A percentile compares a stretch with the other conserved stretches of the same genome.
phyloP scores from a whole-genome alignment of 2,113 vertebrate species.

The Cavia aperea region DNA sequence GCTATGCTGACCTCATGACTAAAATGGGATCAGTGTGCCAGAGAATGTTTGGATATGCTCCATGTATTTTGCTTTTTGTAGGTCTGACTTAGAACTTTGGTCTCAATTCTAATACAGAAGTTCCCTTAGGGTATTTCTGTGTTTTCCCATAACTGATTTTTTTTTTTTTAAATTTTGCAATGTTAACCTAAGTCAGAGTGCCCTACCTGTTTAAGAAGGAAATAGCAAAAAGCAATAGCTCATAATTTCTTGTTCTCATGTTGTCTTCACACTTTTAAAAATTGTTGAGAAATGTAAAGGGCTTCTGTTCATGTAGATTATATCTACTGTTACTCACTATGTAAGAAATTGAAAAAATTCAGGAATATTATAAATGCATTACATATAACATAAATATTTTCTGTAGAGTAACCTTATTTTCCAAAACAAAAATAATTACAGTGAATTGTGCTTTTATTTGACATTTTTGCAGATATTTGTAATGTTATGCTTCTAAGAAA shows the following conservation, averaged over 20 bases:
- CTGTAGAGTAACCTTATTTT: background rate
- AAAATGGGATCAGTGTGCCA: background rate
- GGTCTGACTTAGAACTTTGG: background rate
- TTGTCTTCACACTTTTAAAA: background rate
- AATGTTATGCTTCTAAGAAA: background rate
- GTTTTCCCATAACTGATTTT: background rate
- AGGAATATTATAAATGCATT: background rate
- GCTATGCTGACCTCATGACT: background rate
- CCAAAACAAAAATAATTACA: background rate
- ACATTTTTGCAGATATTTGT: background rate
- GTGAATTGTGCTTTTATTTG: background rate
- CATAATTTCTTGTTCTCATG: background rate
- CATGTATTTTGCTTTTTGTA: slow-evolving; percentile 14
- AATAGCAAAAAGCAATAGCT: background rate
- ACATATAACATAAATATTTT: background rate
- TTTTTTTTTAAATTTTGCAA: background rate
- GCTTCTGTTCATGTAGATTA: background rate
- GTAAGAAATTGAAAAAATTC: background rate
- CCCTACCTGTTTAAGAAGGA: background rate
- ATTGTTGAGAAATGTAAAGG: background rate
- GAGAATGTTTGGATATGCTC: background rate
- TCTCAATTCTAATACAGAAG: slow-evolving; percentile 1
- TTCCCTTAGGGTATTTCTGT: background rate
- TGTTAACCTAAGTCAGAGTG: background rate
- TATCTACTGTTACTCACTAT: background rate